Evolutionary conservation across 2,888 invertebrate genomes (phyloP).

Genomic region (Leucophenga maculata): DNA sequence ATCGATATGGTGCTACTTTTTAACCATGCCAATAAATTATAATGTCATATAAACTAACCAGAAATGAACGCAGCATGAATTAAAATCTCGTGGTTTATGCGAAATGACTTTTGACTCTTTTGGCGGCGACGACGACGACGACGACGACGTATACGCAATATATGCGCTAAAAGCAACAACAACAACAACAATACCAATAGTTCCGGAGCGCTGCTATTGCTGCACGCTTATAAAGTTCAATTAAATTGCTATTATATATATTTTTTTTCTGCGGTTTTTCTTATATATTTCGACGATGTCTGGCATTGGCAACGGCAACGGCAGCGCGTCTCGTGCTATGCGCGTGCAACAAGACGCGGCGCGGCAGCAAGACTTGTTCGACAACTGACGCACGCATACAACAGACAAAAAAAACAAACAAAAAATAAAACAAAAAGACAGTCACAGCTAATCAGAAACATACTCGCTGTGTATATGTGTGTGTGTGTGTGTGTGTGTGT

Average conservation of each 20-base stretch:
- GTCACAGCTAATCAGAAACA: not conserved
- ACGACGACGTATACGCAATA: conserved; percentile 1
- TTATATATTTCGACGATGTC: not conserved
- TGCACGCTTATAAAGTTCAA: not conserved
- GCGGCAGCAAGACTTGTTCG: no score
- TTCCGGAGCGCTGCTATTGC: not conserved
- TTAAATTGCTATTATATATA: not conserved
- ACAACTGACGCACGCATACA: not conserved
- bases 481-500: not conserved
- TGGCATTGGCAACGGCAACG: not conserved
- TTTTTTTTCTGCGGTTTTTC: no score
- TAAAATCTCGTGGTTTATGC: not conserved
- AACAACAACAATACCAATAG: not conserved
- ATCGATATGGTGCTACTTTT: no score
- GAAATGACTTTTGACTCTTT: not conserved
- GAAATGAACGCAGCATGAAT: no score
- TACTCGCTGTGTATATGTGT: not conserved
- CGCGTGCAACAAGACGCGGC: conserved; percentile 10
- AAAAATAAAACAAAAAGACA: no score
- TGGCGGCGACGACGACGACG: no score
- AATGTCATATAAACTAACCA: no score
- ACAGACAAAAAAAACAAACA: no score
- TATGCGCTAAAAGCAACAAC: not conserved
- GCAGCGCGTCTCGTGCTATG: conserved; percentile 8
- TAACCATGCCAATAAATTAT: no score